Evolutionary conservation across 1,140 invertebrate species (phyloP).

Genomic region (Himalopsyche phryganea): DNA sequence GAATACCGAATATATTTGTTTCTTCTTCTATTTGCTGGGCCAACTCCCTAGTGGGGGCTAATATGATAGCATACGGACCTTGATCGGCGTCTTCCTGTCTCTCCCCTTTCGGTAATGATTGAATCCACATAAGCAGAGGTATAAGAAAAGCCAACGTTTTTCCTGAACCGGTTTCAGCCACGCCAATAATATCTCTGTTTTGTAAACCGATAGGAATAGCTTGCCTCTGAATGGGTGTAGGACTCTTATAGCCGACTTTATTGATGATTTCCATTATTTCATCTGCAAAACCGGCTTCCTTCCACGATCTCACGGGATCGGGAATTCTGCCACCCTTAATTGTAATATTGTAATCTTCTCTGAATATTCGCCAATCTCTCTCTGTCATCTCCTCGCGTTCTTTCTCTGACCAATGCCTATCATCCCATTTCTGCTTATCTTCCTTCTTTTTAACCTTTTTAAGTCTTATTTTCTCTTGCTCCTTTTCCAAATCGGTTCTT

Average conservation of each 20-base stretch:
- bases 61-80: slow-evolving; percentile 99
- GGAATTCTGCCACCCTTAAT: slow-evolving; percentile 98
- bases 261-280: slow-evolving; percentile 95
- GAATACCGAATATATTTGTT: slow-evolving; percentile 94
- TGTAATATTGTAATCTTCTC: slow-evolving; percentile 99
- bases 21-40: slow-evolving; percentile 99
- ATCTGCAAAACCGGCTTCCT: slow-evolving; percentile 86
- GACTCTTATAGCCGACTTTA: slow-evolving; percentile 95
- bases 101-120: slow-evolving; percentile 93
- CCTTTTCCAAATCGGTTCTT: slow-evolving; percentile 94
- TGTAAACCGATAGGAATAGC: slow-evolving; percentile 98
- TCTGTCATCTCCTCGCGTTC: slow-evolving; percentile 94
- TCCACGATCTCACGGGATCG: slow-evolving; percentile 93
- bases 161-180: slow-evolving; percentile 97
- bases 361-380: slow-evolving; percentile 99
- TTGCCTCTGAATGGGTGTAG: slow-evolving; percentile 98
- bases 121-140: slow-evolving; percentile 97
- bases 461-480: slow-evolving; percentile 91
- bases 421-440: slow-evolving; percentile 98
- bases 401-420: slow-evolving; percentile 98
- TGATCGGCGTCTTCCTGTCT: slow-evolving; percentile 86
- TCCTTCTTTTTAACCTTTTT: slow-evolving; percentile 94
- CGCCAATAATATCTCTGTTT: slow-evolving; percentile 99
- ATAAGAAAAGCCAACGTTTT: slow-evolving; percentile 99
- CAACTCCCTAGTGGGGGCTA: slow-evolving; percentile 97